Evolutionary conservation across 2,888 invertebrate species (phyloP).

Genomic region (Drosophila picticornis): DNA sequence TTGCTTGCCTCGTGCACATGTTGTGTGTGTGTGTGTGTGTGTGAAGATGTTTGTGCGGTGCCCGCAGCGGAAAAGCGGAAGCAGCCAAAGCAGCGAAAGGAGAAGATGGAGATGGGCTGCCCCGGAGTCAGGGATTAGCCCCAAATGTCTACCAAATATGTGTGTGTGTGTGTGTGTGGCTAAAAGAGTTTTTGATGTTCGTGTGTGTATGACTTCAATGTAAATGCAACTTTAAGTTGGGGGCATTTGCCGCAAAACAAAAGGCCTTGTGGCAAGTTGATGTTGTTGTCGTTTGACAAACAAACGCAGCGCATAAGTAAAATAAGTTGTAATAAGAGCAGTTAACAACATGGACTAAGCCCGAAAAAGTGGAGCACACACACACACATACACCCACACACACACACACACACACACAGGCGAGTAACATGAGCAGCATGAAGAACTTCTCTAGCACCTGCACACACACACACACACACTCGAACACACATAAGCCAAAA

Average conservation of each 20-base stretch:
- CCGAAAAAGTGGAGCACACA: slow-evolving; percentile 41
- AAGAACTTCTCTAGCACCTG: slow-evolving; percentile 45
- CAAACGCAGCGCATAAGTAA: slow-evolving; percentile 71
- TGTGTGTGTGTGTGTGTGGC: slow-evolving; percentile 6
- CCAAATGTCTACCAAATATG: slow-evolving; percentile 32
- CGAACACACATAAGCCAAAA: slow-evolving; percentile 13
- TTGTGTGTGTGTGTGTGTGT: slow-evolving; percentile 37
- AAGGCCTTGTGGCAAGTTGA: slow-evolving; percentile 40
- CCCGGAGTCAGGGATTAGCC: slow-evolving; percentile 49
- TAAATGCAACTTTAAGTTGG: slow-evolving; percentile 73
- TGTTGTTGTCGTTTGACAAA: slow-evolving; percentile 52
- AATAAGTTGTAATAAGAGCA: slow-evolving; percentile 81
- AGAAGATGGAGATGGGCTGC: background rate
- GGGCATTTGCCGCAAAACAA: slow-evolving; percentile 41
- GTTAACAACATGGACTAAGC: slow-evolving; percentile 72
- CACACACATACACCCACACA: slow-evolving; percentile 23
- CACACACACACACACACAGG: slow-evolving; percentile 30
- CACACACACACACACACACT: slow-evolving; percentile 17
- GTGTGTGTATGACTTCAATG: slow-evolving; percentile 56
- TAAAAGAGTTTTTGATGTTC: background rate
- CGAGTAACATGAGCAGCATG: slow-evolving; percentile 36
- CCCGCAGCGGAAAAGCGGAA: slow-evolving; percentile 74
- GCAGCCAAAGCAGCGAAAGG: slow-evolving; percentile 39
- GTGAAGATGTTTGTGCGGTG: slow-evolving; percentile 71
- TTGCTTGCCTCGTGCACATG: slow-evolving; percentile 32